A percentile compares a stretch with the other conserved stretches of the same genome.
Evolutionary conservation across 2,888 invertebrate species (phyloP).

Genomic region (Drepana falcataria): DNA sequence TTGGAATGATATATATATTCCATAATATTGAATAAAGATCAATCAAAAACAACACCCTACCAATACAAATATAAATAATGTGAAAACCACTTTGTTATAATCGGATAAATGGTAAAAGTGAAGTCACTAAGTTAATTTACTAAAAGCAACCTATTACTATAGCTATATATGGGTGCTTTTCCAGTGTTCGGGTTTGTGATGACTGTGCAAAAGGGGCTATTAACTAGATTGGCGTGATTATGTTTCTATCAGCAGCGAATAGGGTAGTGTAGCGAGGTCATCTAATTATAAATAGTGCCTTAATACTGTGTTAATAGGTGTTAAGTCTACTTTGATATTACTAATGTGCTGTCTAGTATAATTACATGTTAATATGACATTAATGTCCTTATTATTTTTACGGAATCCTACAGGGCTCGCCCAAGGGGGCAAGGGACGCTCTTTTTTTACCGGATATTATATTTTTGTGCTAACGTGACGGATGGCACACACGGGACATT

Average conservation of each 20-base stretch:
- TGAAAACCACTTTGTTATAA: constrained; percentile 14
- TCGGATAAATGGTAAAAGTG: constrained; percentile 5
- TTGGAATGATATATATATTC: too few species aligned
- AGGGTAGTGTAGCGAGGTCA: constrained; percentile 11
- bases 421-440: too few species aligned
- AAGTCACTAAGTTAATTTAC: constrained; percentile 24
- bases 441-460: too few species aligned
- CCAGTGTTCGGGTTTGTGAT: constrained; percentile 18
- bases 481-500: too few species aligned
- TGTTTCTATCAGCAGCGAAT: constrained; percentile 5
- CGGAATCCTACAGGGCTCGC: too few species aligned
- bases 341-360: too few species aligned
- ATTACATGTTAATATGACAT: too few species aligned
- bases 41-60: neutral
- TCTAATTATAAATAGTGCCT: neutral
- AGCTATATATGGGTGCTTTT: constrained; percentile 12
- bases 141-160: constrained; percentile 17
- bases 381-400: too few species aligned
- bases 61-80: constrained; percentile 1
- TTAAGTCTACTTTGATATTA: neutral
- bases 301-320: neutral
- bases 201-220: constrained; percentile 24
- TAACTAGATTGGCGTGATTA: constrained; percentile 19
- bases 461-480: too few species aligned
- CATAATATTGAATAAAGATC: neutral